Conservation (phyloP, 1,140 invertebrate genomes). For the Drosophila serrata region DNA sequence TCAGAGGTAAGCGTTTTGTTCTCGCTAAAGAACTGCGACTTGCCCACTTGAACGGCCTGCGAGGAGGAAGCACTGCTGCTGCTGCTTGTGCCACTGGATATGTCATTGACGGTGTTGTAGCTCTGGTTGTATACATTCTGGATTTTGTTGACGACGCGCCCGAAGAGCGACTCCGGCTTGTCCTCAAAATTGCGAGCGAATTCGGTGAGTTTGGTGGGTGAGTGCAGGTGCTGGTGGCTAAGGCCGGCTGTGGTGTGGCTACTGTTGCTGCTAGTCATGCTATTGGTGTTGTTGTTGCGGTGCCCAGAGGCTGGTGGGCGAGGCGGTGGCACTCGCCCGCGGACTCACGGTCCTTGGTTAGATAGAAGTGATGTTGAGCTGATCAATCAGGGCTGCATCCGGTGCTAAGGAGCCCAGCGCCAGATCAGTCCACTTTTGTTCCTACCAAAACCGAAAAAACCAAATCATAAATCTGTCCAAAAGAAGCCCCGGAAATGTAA, state of each 20-base stretch:
- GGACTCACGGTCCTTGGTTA: conserved; percentile 69
- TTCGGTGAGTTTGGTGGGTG: conserved; percentile 90
- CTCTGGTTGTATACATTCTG: conserved; percentile 84
- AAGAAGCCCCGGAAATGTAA: conserved; percentile 6
- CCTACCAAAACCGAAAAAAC: conserved; percentile 47
- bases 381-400: conserved; percentile 79
- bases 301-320: conserved; percentile 51
- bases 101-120: conserved; percentile 84
- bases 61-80: conserved; percentile 10
- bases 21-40: conserved; percentile 73
- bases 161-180: conserved; percentile 77
- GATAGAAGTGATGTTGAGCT: conserved; percentile 78
- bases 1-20: conserved; percentile 3
- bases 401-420: conserved; percentile 88
- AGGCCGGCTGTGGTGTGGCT: conserved; percentile 86
- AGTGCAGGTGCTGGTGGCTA: conserved; percentile 88
- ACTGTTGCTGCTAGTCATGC: conserved; percentile 45
- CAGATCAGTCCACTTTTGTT: conserved; percentile 95
- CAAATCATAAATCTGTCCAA: background rate
- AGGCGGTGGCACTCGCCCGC: conserved; percentile 37
- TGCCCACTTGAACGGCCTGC: conserved; percentile 56
- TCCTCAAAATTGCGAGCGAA: conserved; percentile 88
- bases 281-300: conserved; percentile 32
- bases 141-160: conserved; percentile 83
- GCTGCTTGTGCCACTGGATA: conserved; percentile 62